Evolutionary conservation across 2,888 invertebrate genomes (phyloP), one percentile per base, ranked within the genome.

Genomic region (Euphydryas editha): DNA sequence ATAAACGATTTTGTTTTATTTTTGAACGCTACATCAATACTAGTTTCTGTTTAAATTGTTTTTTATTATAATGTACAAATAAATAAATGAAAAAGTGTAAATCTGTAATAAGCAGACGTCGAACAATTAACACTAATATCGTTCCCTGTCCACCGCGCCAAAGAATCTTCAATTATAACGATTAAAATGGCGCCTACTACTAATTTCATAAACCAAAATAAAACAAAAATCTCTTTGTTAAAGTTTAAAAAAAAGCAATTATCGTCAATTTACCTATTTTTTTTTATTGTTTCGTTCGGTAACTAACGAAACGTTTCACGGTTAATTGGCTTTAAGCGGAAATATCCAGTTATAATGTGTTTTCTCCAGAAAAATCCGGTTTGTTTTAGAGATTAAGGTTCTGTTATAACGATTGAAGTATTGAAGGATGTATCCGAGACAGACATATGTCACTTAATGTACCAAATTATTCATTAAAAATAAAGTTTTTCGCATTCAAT

Each of bases 321-420:
- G 10, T 49, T 69, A 62, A 69, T 65, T 69, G 59, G 46, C 39
- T 65, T 39, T 18, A 49, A 37, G 44, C 51, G 65, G 62, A 51
- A 59, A 37, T 57, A 49, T 62, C 56, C 21, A 30, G 47, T 17
- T 54, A 30, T 54, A 15, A 54, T 5, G n/a, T 13, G 36, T 36
- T 54, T 54, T 36, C 36, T 54, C 36, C 17, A 15, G 36, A 36
- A 54, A 36, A 36, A 17, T 54, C 30, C n/a, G 17, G n/a, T 21
- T 54, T 11, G 18, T 11, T 54, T 49, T 49, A 20, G 15, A 21
- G 18, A 46, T 46, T 44, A 64, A 30, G 30, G 30, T 2, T 30
- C 8, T 30, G 5, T 30, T 4, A 24, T 24, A 24, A 24, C n/a
- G n/a, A n/a, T n/a, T n/a, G n/a, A n/a, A n/a, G 24, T 24, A 6